Conservation (phyloP, 2,888 invertebrate species). For the Pristionchus mayeri region DNA sequence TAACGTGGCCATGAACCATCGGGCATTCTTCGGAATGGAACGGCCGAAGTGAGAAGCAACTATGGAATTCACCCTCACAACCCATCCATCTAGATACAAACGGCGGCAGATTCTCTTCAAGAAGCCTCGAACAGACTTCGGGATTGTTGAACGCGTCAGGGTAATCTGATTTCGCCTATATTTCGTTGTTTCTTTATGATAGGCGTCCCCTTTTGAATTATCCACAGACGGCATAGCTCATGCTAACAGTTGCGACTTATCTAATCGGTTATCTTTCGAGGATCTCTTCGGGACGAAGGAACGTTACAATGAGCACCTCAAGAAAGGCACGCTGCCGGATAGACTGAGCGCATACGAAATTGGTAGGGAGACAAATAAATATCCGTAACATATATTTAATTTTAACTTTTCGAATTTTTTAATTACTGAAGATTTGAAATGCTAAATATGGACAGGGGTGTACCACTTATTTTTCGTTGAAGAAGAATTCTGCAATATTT, state of each 20-base stretch:
- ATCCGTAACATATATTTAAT: not conserved
- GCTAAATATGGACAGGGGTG: not conserved
- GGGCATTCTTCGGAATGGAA: constrained; percentile 51
- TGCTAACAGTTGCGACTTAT: no score
- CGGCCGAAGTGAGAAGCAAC: not conserved
- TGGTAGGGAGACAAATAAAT: constrained; percentile 54
- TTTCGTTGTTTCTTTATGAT: no score
- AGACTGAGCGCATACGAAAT: constrained; percentile 71
- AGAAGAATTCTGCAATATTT: no score
- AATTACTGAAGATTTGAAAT: not conserved
- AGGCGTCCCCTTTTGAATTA: no score
- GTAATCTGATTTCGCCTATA: constrained; percentile 39
- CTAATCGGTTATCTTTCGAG: constrained; percentile 40
- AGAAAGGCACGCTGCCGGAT: constrained; percentile 59
- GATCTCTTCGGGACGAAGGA: constrained; percentile 62
- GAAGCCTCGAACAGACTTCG: constrained; percentile 45
- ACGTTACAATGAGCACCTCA: constrained; percentile 68
- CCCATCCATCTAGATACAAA: not conserved
- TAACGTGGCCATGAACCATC: constrained; percentile 55
- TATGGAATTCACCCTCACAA: not conserved
- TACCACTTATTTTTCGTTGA: no score
- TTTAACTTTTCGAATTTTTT: not conserved
- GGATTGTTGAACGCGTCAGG: constrained; percentile 60
- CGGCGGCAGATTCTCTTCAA: constrained; percentile 46
- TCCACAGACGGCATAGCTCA: no score